Percentiles rank a stretch among this genome's conserved stretches.
phyloP scores from a whole-genome alignment of 2,113 vertebrate genomes.

The Cephalopterus ornatus region DNA sequence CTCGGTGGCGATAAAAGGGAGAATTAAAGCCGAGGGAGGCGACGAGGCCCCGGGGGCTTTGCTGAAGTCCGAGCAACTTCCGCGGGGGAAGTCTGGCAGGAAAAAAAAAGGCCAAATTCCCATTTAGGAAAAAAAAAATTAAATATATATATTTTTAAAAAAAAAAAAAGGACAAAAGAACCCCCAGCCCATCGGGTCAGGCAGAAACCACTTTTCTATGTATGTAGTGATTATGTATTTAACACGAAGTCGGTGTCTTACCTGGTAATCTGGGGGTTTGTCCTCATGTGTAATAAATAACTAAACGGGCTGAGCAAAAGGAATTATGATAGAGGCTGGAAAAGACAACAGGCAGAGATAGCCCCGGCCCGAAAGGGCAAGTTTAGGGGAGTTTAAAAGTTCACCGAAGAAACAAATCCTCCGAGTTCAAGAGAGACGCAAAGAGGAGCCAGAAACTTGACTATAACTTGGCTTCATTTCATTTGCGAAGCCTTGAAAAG shows the following conservation, averaged over 20 bases:
- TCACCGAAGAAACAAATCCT: not conserved
- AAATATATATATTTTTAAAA: not conserved
- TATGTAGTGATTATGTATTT: too few species aligned
- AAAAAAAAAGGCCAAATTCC: not conserved
- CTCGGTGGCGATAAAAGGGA: not conserved
- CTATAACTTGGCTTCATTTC: not conserved
- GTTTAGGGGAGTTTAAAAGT: constrained; percentile 32
- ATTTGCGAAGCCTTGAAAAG: not conserved
- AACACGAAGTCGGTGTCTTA: not conserved
- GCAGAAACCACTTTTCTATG: not conserved
- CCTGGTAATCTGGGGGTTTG: not conserved
- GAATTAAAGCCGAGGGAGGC: not conserved
- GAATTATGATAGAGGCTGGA: not conserved
- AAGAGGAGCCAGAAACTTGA: not conserved
- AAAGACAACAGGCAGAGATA: not conserved
- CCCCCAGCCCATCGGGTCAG: too few species aligned
- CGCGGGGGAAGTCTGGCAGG: not conserved
- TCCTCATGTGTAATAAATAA: not conserved
- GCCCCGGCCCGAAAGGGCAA: not conserved
- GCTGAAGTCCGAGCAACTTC: not conserved
- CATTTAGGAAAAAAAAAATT: not conserved
- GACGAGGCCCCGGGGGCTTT: not conserved
- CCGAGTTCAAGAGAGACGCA: not conserved
- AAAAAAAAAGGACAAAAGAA: not conserved
- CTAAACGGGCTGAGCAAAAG: not conserved